A percentile compares a stretch with the other conserved stretches of the same genome.
Evolutionary conservation across 2,888 invertebrate species (phyloP).

Genomic region (Caenorhabditis sp.): DNA sequence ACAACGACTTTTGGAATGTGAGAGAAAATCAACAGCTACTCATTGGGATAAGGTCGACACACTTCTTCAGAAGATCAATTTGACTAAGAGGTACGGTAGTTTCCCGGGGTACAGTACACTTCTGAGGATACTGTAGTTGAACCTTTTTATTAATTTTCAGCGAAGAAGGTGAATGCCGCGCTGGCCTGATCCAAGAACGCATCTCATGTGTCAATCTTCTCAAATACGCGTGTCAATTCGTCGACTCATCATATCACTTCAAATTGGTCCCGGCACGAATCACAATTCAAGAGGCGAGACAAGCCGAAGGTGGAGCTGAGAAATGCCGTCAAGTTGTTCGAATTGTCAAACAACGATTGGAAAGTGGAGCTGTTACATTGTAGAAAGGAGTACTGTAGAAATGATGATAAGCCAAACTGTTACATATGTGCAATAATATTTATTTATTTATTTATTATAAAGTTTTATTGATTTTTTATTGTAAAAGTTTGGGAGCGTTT

Average conservation of each 20-base stretch:
- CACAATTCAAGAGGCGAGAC: constrained; percentile 63
- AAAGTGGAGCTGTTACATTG: constrained; percentile 25
- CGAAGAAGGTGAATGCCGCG: constrained; percentile 67
- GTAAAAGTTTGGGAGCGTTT: too few species aligned
- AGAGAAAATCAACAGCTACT: constrained; percentile 49
- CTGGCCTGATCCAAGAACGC: constrained; percentile 67
- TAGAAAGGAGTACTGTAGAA: neutral
- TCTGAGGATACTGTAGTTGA: neutral
- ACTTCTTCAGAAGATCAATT: constrained; percentile 45
- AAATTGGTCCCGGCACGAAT: constrained; percentile 57
- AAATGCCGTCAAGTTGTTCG: constrained; percentile 66
- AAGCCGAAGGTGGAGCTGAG: constrained; percentile 67
- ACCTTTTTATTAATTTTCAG: constrained; percentile 47
- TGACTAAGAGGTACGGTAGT: constrained; percentile 53
- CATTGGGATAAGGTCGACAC: constrained; percentile 57
- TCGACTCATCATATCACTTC: constrained; percentile 60
- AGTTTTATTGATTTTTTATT: too few species aligned
- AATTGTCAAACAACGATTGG: constrained; percentile 54
- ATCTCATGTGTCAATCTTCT: constrained; percentile 66
- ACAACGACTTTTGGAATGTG: constrained; percentile 53
- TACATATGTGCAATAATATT: neutral
- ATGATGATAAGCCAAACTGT: neutral
- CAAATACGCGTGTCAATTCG: constrained; percentile 67
- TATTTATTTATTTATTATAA: too few species aligned
- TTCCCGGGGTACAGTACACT: too few species aligned